Base-by-base conservation (phyloP, 92 coral and sea anemone genomes). In the Zoanthus sociatus region DNA sequence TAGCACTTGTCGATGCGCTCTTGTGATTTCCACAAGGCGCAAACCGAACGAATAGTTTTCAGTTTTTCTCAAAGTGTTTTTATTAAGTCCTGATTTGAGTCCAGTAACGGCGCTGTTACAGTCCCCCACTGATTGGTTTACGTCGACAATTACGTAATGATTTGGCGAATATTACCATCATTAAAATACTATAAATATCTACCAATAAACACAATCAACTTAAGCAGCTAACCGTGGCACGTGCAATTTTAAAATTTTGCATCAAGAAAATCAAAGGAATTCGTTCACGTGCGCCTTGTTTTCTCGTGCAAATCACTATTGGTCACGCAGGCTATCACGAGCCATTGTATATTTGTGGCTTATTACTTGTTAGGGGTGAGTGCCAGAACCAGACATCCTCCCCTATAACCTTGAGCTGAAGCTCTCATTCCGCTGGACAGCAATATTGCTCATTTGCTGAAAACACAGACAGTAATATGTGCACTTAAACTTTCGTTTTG, bases 161-260 rank as follows among this genome's bases (percentile, higher is more conserved):
- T 51, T 44, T 81, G 75, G 70, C 75, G 73, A 66, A 67, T 68
- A 81, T 64, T 81, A 66, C 82, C 82, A 77, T 77, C 82, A 42
- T 45, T 60, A 47, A 81, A 68, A 81, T 13, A 81, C 73, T 81
- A 26, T 26, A 26, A 81, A 71, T 53, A 20, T 45, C 85, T 81
- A 81, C 63, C 74, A 81, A 50, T 64, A 81, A 81, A 50, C 55
- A 66, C 63, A 66, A 45, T 73, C 56, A 79, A 46, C 74, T 79
- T 64, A 63, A 42, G 32, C 73, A 67, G 74, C 84, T 45, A 77
- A 66, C 85, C 53, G 85, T 68, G 15, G 76, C 61, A 81, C 76
- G 85, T 81, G 85, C 84, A 79, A 79, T 79, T 79, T 64, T 42
- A 69, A 77, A 63, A 79, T 53, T 53, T 50, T 30, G 85, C 85